A percentile compares a stretch with the other conserved stretches of the same genome.
Conservation (phyloP, 2,113 vertebrate genomes). For the Neolamprologus fasciatus region DNA sequence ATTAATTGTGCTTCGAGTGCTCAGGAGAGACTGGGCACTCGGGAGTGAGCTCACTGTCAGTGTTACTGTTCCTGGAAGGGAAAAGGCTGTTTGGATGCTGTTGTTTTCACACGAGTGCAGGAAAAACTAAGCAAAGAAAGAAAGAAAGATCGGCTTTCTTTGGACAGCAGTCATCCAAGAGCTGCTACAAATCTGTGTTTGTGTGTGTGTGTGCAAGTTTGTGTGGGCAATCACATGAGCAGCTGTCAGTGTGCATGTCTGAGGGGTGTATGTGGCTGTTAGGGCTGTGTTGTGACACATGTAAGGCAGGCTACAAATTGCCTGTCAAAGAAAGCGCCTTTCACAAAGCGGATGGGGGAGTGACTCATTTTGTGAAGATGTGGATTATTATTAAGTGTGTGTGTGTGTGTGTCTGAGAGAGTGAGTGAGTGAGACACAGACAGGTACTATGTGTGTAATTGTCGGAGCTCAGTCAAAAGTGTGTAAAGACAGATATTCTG, state of each 20-base stretch:
- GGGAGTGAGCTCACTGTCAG: neutral
- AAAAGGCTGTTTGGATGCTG: neutral
- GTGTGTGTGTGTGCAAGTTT: neutral
- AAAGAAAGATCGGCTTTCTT: neutral
- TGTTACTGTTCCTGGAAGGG: neutral
- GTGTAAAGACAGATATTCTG: neutral
- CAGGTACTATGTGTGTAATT: neutral
- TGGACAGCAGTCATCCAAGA: neutral
- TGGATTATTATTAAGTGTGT: neutral
- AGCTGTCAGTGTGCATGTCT: neutral
- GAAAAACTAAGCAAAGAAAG: neutral
- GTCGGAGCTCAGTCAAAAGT: neutral
- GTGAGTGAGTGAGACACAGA: neutral
- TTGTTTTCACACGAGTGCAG: neutral
- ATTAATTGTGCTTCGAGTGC: constrained; percentile 21
- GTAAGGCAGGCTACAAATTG: constrained; percentile 52
- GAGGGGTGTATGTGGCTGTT: constrained; percentile 9
- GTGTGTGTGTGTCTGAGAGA: neutral
- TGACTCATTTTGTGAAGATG: constrained; percentile 51
- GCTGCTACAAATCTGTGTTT: neutral
- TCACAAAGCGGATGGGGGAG: constrained; percentile 20
- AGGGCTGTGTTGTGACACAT: constrained; percentile 58
- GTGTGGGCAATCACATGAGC: neutral
- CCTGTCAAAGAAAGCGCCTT: constrained; percentile 48
- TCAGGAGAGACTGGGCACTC: neutral